These are phyloP conservation scores for Willowsia nigromaculata DNA, from an alignment of 2,888 invertebrate species.

Conservation along the genomic window DNA sequence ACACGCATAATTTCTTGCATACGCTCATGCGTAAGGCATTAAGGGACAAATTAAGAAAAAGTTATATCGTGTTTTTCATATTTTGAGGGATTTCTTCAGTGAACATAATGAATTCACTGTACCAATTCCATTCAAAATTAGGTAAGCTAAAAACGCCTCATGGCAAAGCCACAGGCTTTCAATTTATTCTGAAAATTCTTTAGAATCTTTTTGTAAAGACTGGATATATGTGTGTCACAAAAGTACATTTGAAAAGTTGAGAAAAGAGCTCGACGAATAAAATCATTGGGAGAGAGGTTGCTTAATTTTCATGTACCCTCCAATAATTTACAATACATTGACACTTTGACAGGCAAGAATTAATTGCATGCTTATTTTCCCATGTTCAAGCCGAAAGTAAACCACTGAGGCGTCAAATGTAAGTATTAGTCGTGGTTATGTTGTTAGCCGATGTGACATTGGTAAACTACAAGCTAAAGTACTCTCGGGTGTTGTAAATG, in stretches of 20 bases:
- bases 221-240: too few species aligned
- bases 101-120: too few species aligned
- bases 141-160: too few species aligned
- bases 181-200: too few species aligned
- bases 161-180: too few species aligned
- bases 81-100: too few species aligned
- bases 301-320: background rate
- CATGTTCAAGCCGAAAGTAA: background rate
- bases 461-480: background rate
- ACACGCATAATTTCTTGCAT: too few species aligned
- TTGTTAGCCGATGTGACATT: conserved; percentile 2
- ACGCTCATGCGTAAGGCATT: too few species aligned
- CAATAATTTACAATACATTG: conserved; percentile 31
- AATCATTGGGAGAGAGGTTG: background rate
- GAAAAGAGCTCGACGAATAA: background rate
- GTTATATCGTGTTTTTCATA: too few species aligned
- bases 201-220: too few species aligned
- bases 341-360: conserved; percentile 43
- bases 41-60: too few species aligned
- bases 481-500: conserved; percentile 34
- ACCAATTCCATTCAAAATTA: too few species aligned
- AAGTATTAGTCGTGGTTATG: background rate
- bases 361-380: conserved; percentile 16
- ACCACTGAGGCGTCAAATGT: background rate
- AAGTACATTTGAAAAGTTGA: background rate